Evolutionary conservation across 1,140 invertebrate genomes (phyloP), one percentile per base, ranked within the genome.

Genomic region (Drosophila navojoa): DNA sequence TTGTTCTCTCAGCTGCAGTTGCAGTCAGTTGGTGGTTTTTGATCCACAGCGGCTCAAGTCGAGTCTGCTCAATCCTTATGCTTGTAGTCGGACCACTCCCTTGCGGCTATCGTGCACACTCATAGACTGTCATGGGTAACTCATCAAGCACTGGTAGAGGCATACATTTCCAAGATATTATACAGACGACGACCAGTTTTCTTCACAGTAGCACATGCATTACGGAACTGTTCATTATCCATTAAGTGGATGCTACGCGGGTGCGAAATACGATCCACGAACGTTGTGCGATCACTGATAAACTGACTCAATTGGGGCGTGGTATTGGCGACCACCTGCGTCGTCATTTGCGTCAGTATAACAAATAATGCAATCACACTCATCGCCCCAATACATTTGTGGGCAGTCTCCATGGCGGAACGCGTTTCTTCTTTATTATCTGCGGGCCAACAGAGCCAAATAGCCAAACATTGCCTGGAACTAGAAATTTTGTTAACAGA

Each of bases 301-400:
- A 62, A 5, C 0, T 54, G 5, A 13, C 47, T 53, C 13, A 79
- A 1, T 0, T 72, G 59, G 0, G 7, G 10, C 2, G 61, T n/a
- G 15, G 52, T n/a, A n/a, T 67, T 42, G 1, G 58, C 29, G 3
- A 54, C 29, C 27, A 80, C 57, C 19, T 25, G 19, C 9, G 63
- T 42, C 5, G 64, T 22, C 10, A 54, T 35, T 4, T 49, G 52
- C 2, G 29, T 15, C 0, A 85, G 13, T 9, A 71, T 5, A 5
- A 77, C 9, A 2, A 66, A 2, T 9, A 85, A 52, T 60, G 77
- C 73, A 50, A 85, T 4, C 4, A 45, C 38, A 11, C 66, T 32
- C 22, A 72, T 7, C 13, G 77, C 42, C 0, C 77, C 81, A 40
- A 85, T 61, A 22, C 53, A 22, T 9, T n/a, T 44, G 42, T 85